These are phyloP conservation scores for Aphelocoma californica DNA, from an alignment of 2,797 vertebrate genomes.

Conservation along the genomic window DNA sequence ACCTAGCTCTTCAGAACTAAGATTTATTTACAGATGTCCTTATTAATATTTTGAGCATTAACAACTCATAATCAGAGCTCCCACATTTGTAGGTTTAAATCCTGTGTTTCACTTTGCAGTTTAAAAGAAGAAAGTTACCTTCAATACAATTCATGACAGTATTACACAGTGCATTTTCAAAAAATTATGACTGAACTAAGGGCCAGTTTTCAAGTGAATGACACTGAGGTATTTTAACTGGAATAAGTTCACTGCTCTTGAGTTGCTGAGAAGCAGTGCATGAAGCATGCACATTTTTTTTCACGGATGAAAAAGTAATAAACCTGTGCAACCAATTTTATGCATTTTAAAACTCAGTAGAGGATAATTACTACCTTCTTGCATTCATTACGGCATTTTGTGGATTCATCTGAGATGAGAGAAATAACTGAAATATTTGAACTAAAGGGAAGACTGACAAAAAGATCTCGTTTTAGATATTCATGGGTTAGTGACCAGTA, in stretches of 20 bases:
- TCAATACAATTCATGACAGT: neutral
- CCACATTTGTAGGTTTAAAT: neutral
- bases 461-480: neutral
- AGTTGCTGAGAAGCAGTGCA: slow-evolving; percentile 51
- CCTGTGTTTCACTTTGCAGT: neutral
- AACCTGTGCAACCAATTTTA: slow-evolving; percentile 22
- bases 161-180: neutral
- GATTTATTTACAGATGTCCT: neutral
- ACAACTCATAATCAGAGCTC: neutral
- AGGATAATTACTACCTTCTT: neutral
- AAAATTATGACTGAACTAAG: neutral
- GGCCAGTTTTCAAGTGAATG: slow-evolving; percentile 38
- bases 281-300: slow-evolving; percentile 51
- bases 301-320: slow-evolving; percentile 24
- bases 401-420: neutral
- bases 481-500: neutral
- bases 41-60: neutral
- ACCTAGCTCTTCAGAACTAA: neutral
- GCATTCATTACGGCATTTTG: neutral
- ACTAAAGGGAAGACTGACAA: neutral
- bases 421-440: neutral
- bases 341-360: slow-evolving; percentile 18
- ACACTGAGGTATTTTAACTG: slow-evolving; percentile 53
- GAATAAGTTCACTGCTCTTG: slow-evolving; percentile 20
- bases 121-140: neutral